phyloP scores from a whole-genome alignment of 1,140 invertebrate genomes.

The Conus ventricosus region DNA sequence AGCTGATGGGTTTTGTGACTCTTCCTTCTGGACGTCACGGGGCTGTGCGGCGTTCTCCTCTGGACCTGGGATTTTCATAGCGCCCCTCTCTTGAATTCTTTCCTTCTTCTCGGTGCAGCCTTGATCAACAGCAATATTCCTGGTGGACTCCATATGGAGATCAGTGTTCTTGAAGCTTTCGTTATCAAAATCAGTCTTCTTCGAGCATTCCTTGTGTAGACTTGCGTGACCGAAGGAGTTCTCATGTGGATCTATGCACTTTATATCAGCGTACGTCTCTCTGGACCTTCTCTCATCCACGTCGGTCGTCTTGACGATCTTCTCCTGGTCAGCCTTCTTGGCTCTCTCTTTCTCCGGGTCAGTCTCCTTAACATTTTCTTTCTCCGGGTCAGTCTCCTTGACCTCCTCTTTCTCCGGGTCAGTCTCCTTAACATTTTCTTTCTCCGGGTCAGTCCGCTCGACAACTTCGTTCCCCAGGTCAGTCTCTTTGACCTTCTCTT shows the following conservation, averaged over 20 bases:
- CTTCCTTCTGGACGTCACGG: not conserved
- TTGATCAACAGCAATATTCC: not conserved
- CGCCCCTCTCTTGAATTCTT: not conserved
- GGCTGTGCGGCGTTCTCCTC: not conserved
- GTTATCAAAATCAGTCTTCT: not conserved
- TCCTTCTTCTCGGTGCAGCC: not conserved
- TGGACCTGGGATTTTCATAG: not conserved
- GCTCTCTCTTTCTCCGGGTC: not conserved
- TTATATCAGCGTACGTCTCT: no score
- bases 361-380: no score
- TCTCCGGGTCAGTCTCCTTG: no score
- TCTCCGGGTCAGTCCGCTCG: no score
- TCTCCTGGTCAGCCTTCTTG: not conserved
- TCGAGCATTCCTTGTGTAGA: not conserved
- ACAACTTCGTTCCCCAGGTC: no score
- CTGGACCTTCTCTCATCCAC: not conserved
- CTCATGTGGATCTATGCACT: no score
- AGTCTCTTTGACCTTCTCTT: no score
- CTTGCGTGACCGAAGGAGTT: not conserved
- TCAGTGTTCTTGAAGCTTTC: not conserved
- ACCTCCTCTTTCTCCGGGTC: no score
- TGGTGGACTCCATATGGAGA: not conserved
- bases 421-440: no score
- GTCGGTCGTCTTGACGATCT: not conserved
- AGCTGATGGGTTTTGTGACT: no score